A percentile compares a stretch with the other conserved stretches of the same genome.
Conservation (phyloP, 2,797 vertebrate genomes). For the Danio choprae region DNA sequence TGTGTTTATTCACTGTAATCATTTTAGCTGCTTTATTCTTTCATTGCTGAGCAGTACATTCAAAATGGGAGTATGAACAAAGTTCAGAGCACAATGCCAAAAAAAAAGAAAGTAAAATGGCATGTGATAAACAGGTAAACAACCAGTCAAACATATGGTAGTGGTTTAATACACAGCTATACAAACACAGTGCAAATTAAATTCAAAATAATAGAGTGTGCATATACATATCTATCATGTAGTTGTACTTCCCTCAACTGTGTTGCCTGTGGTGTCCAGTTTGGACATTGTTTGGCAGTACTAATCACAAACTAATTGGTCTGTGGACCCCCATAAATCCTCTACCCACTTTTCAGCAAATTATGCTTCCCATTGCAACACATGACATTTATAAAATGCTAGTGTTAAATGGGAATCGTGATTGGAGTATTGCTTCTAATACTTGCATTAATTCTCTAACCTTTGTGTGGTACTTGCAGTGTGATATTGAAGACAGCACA, state of each 20-base stretch:
- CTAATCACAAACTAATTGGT: not conserved
- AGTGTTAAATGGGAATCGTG: not conserved
- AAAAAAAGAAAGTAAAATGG: not conserved
- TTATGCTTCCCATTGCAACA: too few species aligned
- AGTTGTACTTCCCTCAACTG: not conserved
- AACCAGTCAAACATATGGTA: not conserved
- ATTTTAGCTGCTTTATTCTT: constrained; percentile 14
- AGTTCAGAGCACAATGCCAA: not conserved
- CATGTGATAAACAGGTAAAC: not conserved
- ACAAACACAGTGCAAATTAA: not conserved
- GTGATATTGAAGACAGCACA: not conserved
- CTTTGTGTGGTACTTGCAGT: not conserved
- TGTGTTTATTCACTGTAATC: constrained; percentile 27
- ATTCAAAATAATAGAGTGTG: not conserved
- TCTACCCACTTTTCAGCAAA: not conserved
- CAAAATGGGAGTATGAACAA: not conserved
- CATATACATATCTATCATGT: not conserved
- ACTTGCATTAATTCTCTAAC: not conserved
- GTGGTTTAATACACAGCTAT: not conserved
- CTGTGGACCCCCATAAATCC: not conserved
- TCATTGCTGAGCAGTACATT: not conserved
- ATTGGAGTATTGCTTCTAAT: not conserved
- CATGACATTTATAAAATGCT: not conserved
- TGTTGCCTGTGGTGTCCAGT: not conserved
- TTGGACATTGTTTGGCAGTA: too few species aligned